These are phyloP conservation scores for Drosophila prostipennis DNA, from an alignment of 2,888 invertebrate species.

Conservation along the genomic window DNA sequence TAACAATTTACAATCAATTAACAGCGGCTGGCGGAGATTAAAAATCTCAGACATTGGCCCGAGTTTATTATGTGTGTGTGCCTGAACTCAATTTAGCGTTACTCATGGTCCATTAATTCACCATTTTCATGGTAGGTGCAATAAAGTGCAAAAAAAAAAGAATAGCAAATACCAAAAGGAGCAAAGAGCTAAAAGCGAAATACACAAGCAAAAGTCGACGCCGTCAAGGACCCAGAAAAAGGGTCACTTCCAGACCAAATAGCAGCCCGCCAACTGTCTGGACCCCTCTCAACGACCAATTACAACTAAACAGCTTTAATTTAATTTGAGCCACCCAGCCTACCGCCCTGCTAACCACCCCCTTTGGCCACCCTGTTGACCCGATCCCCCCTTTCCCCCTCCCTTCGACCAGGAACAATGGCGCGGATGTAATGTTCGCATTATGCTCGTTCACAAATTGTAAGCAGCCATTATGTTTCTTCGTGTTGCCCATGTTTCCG, in stretches of 20 bases:
- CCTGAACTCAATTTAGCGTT: constrained; percentile 71
- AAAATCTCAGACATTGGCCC: constrained; percentile 32
- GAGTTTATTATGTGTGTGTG: constrained; percentile 42
- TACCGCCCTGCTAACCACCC: constrained; percentile 5
- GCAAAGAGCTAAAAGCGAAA: neutral
- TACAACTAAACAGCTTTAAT: constrained; percentile 81
- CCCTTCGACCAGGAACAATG: constrained; percentile 67
- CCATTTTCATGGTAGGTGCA: constrained; percentile 74
- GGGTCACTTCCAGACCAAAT: constrained; percentile 64
- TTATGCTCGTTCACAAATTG: constrained; percentile 81
- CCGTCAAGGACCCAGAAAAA: constrained; percentile 57
- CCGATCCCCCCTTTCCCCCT: constrained; percentile 5
- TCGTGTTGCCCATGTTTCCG: constrained; percentile 63
- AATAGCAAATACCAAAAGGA: neutral
- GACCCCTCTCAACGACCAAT: constrained; percentile 77
- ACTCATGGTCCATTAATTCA: constrained; percentile 77
- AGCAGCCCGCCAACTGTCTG: constrained; percentile 28
- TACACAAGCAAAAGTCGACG: constrained; percentile 41
- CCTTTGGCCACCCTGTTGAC: constrained; percentile 1
- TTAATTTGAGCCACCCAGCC: constrained; percentile 70
- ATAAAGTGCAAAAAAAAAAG: constrained; percentile 45
- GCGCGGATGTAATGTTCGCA: constrained; percentile 81
- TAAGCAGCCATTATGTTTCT: constrained; percentile 81
- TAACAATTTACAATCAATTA: constrained; percentile 64
- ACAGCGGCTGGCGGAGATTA: constrained; percentile 37